Base-by-base conservation (phyloP, 1,140 invertebrate genomes). In the Aphidius ervi region DNA sequence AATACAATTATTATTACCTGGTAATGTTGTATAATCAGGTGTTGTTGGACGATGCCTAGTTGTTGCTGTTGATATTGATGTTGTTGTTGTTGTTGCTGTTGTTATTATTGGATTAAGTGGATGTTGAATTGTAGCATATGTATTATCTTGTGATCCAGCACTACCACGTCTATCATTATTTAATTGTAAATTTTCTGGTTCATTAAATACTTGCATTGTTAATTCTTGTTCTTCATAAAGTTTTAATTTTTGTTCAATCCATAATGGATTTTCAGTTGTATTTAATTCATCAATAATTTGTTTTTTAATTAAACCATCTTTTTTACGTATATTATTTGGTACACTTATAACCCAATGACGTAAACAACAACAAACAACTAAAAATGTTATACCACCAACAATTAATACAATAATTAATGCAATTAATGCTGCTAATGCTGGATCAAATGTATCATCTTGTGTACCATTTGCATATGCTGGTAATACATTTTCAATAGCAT, bases 181-280 rank as follows among this genome's bases (percentile, higher is more conserved):
- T 75, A 82, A 63, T 39, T 23, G 8, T 67, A 77, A 72, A 62
- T 75, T 65, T 70, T 94, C 92, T 10, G 91, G 84, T 69, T 89
- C 87, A 71, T 86, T 92, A 68, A 94, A 93, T 2, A 95, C 92
- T 76, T 94, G 92, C 92, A 94, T 95, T 16, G 91, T 94, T 56
- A 95, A 78, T 76, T 95, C 92, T 76, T 95, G 93, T 72, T 95
- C 93, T 74, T 95, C 93, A 70, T 95, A 95, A 0, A 93, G 84
- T 71, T 94, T 89, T 16, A 94, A 78, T 83, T 94, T 94, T 88
- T 93, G 92, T 82, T 95, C 93, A 49, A 94, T 90, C 93, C 93
- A 95, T 1, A 95, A 78, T 0, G 93, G 93, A 84, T 95, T 95
- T 76, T 95, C 93, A 0, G 92, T 95, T 4, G 90, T 93, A 65